These are phyloP conservation scores for Eupristina koningsbergeri DNA, from an alignment of 1,140 invertebrate genomes.

Conservation along the genomic window DNA sequence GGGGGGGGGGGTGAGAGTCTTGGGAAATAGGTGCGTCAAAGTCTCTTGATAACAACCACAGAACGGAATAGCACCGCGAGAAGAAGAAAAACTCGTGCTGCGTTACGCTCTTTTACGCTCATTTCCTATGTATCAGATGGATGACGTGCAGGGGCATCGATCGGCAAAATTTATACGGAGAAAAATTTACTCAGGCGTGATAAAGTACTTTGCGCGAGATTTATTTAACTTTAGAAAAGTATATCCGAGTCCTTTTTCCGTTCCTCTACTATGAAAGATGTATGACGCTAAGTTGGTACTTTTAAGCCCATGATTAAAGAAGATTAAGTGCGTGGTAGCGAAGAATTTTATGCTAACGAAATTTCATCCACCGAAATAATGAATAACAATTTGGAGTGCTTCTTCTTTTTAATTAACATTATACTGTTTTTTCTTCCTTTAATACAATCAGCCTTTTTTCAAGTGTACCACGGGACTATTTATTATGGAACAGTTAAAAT, in stretches of 20 bases:
- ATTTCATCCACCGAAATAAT: neutral
- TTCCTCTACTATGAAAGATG: constrained; percentile 31
- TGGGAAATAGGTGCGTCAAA: constrained; percentile 37
- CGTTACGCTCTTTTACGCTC: constrained; percentile 40
- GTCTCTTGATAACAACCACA: constrained; percentile 41
- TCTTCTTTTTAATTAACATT: neutral
- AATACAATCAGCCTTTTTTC: too few species aligned
- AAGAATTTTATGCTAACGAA: neutral
- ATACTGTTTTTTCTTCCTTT: neutral
- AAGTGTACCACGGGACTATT: too few species aligned
- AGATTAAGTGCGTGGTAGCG: constrained; percentile 24
- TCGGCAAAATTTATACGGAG: constrained; percentile 49
- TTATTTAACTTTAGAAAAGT: constrained; percentile 49
- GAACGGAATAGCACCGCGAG: neutral
- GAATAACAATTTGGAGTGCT: neutral
- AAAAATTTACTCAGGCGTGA: constrained; percentile 51
- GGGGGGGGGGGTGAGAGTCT: too few species aligned
- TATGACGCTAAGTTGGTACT: constrained; percentile 29
- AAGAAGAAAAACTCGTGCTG: neutral
- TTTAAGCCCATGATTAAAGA: constrained; percentile 43
- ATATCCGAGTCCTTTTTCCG: constrained; percentile 38
- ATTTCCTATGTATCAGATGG: constrained; percentile 52
- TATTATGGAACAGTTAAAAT: neutral
- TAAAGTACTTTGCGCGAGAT: constrained; percentile 44
- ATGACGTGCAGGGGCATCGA: constrained; percentile 40